phyloP scores from a whole-genome alignment of 1,140 invertebrate genomes.

The Caenorhabditis inopinata region DNA sequence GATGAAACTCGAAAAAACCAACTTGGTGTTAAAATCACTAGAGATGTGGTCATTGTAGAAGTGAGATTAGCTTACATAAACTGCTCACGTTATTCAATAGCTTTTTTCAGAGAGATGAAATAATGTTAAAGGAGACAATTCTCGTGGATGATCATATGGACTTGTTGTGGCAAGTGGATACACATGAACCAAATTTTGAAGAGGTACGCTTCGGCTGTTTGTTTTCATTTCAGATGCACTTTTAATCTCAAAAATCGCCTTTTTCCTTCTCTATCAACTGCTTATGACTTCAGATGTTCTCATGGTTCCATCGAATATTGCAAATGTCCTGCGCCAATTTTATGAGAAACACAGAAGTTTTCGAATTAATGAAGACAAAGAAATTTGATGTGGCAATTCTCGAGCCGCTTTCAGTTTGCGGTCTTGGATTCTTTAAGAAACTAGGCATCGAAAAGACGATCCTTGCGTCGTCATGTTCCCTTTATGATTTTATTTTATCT shows the following conservation, averaged over 20 bases:
- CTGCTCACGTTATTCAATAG: not conserved
- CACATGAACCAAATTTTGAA: constrained; percentile 18
- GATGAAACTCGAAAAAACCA: constrained; percentile 12
- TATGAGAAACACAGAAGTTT: not conserved
- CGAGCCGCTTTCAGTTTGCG: constrained; percentile 14
- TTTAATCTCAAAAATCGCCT: not conserved
- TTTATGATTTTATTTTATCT: not conserved
- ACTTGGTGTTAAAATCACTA: not conserved
- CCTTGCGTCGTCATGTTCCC: not conserved
- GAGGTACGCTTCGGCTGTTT: too few relatives aligned
- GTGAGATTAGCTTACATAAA: not conserved
- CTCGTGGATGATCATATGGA: constrained; percentile 16
- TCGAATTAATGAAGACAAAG: not conserved
- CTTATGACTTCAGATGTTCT: constrained; percentile 6
- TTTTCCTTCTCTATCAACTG: not conserved
- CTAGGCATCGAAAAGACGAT: constrained; percentile 21
- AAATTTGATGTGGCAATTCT: constrained; percentile 29
- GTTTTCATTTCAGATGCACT: too few relatives aligned
- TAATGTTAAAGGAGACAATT: not conserved
- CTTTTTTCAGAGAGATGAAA: constrained; percentile 7
- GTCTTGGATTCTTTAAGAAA: constrained; percentile 6
- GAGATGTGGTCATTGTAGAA: not conserved
- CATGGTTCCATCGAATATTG: not conserved
- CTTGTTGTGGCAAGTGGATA: not conserved
- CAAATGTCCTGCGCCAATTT: constrained; percentile 4